Percentiles rank a stretch among this genome's conserved stretches.
Evolutionary conservation across 2,113 vertebrate genomes (phyloP).

Genomic region (Struthio camelus): DNA sequence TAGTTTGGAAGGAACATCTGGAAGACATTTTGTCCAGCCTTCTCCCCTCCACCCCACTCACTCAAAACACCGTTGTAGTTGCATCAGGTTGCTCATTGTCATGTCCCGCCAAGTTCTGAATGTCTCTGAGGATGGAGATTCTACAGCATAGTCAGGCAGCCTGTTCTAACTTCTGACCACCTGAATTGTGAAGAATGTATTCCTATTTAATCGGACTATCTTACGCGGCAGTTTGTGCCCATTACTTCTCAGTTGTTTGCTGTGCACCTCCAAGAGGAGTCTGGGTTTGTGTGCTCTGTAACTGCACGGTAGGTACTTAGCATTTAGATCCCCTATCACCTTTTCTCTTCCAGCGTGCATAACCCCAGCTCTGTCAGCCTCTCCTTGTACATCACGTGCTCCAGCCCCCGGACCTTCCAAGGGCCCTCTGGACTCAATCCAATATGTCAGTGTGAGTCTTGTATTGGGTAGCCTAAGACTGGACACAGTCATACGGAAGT

Average conservation of each 20-base stretch:
- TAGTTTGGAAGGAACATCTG: neutral
- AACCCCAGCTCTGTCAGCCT: neutral
- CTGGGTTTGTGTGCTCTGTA: neutral
- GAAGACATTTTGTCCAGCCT: neutral
- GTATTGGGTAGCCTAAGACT: neutral
- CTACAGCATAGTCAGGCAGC: neutral
- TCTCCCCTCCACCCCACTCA: neutral
- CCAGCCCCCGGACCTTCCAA: neutral
- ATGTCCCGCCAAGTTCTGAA: neutral
- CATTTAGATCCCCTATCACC: neutral
- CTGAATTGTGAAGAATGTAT: neutral
- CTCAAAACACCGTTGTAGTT: neutral
- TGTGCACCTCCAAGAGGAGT: accelerated
- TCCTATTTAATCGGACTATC: neutral
- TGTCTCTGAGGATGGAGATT: neutral
- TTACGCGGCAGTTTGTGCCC: neutral
- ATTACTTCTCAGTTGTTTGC: neutral
- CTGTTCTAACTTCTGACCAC: neutral
- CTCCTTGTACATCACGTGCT: neutral
- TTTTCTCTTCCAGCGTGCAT: neutral
- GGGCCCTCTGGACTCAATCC: neutral
- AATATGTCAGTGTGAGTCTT: accelerated
- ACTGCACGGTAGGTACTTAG: neutral
- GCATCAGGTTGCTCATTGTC: neutral
- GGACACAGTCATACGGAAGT: neutral